Evolutionary conservation across 2,888 invertebrate species (phyloP).

Genomic region (Eristalis pertinax): DNA sequence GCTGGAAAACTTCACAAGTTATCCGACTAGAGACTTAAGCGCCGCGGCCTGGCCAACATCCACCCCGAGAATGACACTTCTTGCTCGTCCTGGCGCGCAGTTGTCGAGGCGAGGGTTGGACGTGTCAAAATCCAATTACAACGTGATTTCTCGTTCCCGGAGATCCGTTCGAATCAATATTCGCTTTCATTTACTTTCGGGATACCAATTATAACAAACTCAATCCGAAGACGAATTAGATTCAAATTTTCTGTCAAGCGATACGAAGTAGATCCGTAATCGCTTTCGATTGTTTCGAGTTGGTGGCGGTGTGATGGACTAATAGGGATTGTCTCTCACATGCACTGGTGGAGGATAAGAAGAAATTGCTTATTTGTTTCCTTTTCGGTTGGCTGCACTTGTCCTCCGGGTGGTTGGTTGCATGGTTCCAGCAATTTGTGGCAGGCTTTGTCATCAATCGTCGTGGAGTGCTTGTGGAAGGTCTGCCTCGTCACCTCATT

Average conservation of each 20-base stretch:
- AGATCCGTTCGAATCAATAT: conserved; percentile 19
- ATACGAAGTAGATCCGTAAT: neutral
- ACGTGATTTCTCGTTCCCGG: conserved; percentile 32
- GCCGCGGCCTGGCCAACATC: neutral
- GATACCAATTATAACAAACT: conserved; percentile 22
- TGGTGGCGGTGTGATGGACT: neutral
- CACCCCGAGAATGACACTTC: conserved; percentile 8
- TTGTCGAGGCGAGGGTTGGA: neutral
- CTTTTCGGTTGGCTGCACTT: no score
- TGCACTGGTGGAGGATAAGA: neutral
- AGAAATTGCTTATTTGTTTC: neutral
- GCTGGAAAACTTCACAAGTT: conserved; percentile 33
- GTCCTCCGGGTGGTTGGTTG: no score
- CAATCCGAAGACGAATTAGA: conserved; percentile 12
- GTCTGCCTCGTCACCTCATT: no score
- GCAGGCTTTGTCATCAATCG: no score
- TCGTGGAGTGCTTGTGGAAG: no score
- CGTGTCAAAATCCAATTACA: conserved; percentile 25
- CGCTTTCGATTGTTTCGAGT: neutral
- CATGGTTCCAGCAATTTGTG: no score
- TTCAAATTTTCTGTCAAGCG: conserved; percentile 28
- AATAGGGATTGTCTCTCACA: neutral
- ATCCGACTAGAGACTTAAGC: neutral
- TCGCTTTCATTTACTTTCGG: conserved; percentile 22
- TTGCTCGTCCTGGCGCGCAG: no score